A percentile compares a stretch with the other conserved stretches of the same genome.
Evolutionary conservation across 2,888 invertebrate genomes (phyloP).

Genomic region (Drosophila phalerata): DNA sequence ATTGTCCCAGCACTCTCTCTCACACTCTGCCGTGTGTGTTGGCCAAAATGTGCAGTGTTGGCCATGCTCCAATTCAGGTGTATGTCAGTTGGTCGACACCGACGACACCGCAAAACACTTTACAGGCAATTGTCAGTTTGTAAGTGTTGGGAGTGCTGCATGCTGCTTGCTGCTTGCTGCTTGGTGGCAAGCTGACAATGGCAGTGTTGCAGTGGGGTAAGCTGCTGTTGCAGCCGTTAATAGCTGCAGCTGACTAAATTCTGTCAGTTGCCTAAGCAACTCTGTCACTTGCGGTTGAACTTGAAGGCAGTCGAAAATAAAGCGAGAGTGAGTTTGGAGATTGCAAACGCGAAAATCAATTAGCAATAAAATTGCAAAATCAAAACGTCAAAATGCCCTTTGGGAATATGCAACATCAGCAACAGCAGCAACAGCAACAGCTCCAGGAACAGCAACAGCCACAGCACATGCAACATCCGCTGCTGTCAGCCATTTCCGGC

Average conservation of each 20-base stretch:
- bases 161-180: constrained; percentile 2
- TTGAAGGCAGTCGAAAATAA: neutral
- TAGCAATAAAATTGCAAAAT: constrained; percentile 72
- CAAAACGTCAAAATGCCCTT: constrained; percentile 64
- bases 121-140: constrained; percentile 76
- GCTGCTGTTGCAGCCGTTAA: constrained; percentile 49
- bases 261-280: constrained; percentile 67
- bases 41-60: constrained; percentile 76
- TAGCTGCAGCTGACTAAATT: constrained; percentile 38
- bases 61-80: constrained; percentile 81
- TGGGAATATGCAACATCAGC: constrained; percentile 65
- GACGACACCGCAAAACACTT: constrained; percentile 75
- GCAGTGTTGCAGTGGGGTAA: constrained; percentile 44
- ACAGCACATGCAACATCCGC: constrained; percentile 65
- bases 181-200: constrained; percentile 63
- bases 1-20: constrained; percentile 51
- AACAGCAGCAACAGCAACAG: constrained; percentile 36
- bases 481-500: constrained; percentile 71
- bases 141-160: constrained; percentile 41
- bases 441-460: neutral
- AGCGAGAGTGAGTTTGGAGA: neutral
- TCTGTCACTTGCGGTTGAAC: constrained; percentile 74
- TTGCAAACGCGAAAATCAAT: constrained; percentile 67
- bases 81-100: constrained; percentile 75
- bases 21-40: constrained; percentile 14